These are phyloP conservation scores for Cyanoramphus novaezelandiae DNA, from an alignment of 2,113 vertebrate genomes.

Conservation along the genomic window DNA sequence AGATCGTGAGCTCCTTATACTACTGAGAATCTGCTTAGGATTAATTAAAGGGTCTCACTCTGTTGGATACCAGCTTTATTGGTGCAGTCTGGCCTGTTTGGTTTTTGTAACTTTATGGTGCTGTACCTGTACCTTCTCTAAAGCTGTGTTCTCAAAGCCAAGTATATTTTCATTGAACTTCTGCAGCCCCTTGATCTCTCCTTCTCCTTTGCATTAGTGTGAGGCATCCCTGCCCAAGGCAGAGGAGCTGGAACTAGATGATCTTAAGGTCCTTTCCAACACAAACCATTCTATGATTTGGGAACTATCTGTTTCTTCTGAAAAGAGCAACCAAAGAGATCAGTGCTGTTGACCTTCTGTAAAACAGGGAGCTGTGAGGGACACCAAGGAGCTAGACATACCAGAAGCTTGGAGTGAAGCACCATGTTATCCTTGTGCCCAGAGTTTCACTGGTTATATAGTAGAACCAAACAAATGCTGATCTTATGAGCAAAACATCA, in stretches of 20 bases:
- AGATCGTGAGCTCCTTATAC: not conserved
- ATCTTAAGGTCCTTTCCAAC: not conserved
- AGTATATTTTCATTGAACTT: not conserved
- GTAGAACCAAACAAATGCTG: not conserved
- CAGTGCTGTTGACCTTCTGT: not conserved
- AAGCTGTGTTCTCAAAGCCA: not conserved
- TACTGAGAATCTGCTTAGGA: not conserved
- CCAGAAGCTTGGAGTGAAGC: not conserved
- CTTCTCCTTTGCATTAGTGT: not conserved
- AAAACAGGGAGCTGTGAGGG: not conserved
- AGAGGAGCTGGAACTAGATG: not conserved
- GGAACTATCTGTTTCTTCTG: not conserved
- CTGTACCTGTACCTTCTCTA: not conserved
- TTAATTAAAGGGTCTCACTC: not conserved
- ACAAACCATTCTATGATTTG: not conserved
- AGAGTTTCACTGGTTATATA: not conserved
- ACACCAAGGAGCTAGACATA: fast-evolving
- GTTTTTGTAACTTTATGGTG: not conserved
- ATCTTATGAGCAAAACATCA: not conserved
- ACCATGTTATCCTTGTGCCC: not conserved
- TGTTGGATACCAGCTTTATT: not conserved
- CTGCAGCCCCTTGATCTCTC: not conserved
- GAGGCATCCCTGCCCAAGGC: not conserved
- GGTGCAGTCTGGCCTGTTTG: not conserved
- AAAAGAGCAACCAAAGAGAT: not conserved